Evolutionary conservation across 37 sponge, comb jelly and placozoan genomes (phyloP), one percentile per base, ranked within the genome.

Genomic region (Geodia barretti): DNA sequence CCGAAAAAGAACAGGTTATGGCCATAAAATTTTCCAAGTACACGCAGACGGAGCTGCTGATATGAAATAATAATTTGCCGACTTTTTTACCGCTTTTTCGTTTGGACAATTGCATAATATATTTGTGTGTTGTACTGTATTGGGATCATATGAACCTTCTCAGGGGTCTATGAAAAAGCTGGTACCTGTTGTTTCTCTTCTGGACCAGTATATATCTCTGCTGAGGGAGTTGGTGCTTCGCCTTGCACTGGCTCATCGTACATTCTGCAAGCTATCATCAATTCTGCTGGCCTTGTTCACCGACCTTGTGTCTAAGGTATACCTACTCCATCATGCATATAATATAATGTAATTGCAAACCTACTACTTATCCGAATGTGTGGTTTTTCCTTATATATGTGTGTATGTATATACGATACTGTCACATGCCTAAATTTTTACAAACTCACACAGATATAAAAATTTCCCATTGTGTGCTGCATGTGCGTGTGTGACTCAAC

Each of bases 241-340:
- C 54, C 28, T 80, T 24, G 14, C 64, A 8, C 14, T 77, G 4
- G 21, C 72, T 17, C 84, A 88, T 70, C 41, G 72, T 14, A 76
- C 78, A 20, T 38, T 73, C n/a, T 76, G 83, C 70, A 82, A 82
- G 58, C 62, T 88, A 29, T 33, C 67, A 3, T 78, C 74, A 0
- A 39, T 76, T 21, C 84, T 88, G 14, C 36, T 83, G 21, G 54
- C 25, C 14, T 60, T 64, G 2, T 81, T 85, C 47, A 71, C 59
- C 64, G 70, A 39, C 2, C 61, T 84, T 0, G 23, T 75, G 5
- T 0, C 73, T 23, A 89, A 89, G 88, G 88, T 87, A 43, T 32
- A 47, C 54, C 14, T n/a, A n/a, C n/a, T n/a, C n/a, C n/a, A n/a
- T n/a, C n/a, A n/a, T n/a, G n/a, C n/a, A n/a, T n/a, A n/a, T n/a